Percentiles rank a stretch among this genome's conserved stretches.
phyloP scores from a whole-genome alignment of 1,140 invertebrate genomes.

The Gryon sp. region DNA sequence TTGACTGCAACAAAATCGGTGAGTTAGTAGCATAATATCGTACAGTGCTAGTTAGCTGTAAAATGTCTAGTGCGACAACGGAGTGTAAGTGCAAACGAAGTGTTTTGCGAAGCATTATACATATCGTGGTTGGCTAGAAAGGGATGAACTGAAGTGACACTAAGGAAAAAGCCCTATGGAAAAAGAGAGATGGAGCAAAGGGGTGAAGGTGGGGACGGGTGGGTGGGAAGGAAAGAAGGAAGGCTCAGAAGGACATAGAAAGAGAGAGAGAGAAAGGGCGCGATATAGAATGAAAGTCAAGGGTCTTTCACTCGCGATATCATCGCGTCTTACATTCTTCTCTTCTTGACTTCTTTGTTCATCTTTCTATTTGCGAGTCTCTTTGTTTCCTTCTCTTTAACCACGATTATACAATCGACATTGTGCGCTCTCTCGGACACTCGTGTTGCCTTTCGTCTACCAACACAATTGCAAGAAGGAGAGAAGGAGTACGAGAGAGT shows the following conservation, averaged over 20 bases:
- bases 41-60: no score
- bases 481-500: no score
- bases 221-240: no score
- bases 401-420: slow-evolving; percentile 69
- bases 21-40: no score
- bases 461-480: no score
- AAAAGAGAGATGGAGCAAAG: slow-evolving; percentile 2
- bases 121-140: slow-evolving; percentile 42
- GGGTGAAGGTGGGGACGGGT: no score
- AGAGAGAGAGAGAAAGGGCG: slow-evolving; percentile 19
- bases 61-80: no score
- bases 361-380: background rate
- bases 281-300: slow-evolving; percentile 54
- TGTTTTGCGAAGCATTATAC: no score
- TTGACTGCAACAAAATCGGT: no score
- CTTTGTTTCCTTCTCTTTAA: slow-evolving; percentile 51
- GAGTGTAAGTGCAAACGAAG: slow-evolving; percentile 24
- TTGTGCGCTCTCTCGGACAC: slow-evolving; percentile 30
- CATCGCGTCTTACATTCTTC: slow-evolving; percentile 63
- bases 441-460: slow-evolving; percentile 22
- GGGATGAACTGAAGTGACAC: slow-evolving; percentile 44
- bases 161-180: slow-evolving; percentile 5
- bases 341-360: slow-evolving; percentile 33
- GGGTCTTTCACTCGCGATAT: slow-evolving; percentile 69
- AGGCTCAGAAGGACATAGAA: background rate